A percentile compares a stretch with the other conserved stretches of the same genome.
These are phyloP conservation scores for Eurystomus gularis DNA, from an alignment of 2,113 vertebrate genomes.

Conservation along the genomic window DNA sequence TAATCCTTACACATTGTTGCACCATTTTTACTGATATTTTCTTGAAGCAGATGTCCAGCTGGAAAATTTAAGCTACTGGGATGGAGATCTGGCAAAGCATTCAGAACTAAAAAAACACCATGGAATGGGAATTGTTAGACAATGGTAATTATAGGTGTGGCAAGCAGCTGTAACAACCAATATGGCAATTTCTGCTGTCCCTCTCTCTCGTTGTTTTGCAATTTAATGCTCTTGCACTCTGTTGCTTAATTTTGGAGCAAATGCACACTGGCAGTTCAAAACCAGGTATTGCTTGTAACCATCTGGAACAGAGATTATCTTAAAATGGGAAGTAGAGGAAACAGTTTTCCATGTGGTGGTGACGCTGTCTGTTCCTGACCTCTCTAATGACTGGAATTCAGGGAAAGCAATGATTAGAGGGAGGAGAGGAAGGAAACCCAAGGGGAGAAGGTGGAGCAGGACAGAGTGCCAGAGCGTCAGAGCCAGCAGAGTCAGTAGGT, in stretches of 20 bases:
- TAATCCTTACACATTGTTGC: not conserved
- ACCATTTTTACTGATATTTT: not conserved
- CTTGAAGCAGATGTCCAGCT: constrained; percentile 4
- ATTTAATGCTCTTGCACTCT: not conserved
- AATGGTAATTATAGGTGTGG: constrained; percentile 49
- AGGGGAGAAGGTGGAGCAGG: not conserved
- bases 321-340: constrained; percentile 14
- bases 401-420: not conserved
- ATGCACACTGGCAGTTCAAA: not conserved
- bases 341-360: constrained; percentile 2
- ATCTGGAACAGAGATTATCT: not conserved
- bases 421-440: constrained; percentile 32
- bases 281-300: not conserved
- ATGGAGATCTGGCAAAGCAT: not conserved
- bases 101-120: not conserved
- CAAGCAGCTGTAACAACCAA: constrained; percentile 19
- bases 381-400: constrained; percentile 31
- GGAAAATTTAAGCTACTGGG: not conserved
- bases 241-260: constrained; percentile 36
- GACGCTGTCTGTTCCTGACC: not conserved
- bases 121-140: constrained; percentile 32
- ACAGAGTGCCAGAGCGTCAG: not conserved
- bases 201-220: not conserved
- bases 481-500: not conserved
- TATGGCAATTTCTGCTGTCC: not conserved